phyloP scores from a whole-genome alignment of 1,140 invertebrate species.

The Sarcophaga bullata region DNA sequence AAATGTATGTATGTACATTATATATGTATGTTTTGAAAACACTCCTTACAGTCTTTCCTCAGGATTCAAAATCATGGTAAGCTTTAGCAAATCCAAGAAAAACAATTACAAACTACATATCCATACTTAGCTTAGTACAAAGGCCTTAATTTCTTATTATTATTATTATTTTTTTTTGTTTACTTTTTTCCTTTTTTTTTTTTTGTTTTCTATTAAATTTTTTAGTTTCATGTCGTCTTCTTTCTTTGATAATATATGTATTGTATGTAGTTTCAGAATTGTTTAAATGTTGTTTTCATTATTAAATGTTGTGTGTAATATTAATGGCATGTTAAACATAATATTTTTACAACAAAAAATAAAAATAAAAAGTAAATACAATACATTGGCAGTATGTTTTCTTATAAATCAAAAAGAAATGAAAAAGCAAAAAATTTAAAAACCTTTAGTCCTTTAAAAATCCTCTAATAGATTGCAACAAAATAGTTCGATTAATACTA shows the following conservation, averaged over 20 bases:
- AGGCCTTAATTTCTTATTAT: neutral
- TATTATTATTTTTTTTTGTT: too few species aligned
- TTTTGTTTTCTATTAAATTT: neutral
- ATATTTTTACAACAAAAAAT: neutral
- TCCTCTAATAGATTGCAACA: neutral
- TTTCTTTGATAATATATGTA: neutral
- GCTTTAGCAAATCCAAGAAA: slow-evolving; percentile 2
- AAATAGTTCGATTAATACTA: neutral
- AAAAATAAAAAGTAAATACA: neutral
- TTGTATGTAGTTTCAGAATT: neutral
- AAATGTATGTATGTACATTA: too few species aligned
- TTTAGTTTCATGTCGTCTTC: neutral
- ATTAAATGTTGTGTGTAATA: slow-evolving; percentile 21
- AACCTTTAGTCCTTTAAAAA: neutral
- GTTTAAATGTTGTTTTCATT: neutral
- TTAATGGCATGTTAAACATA: neutral
- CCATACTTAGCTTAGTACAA: neutral
- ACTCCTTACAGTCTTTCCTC: slow-evolving; percentile 16
- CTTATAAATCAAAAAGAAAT: too few species aligned
- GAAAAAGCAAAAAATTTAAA: neutral
- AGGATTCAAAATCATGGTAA: slow-evolving; percentile 4
- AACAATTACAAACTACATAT: neutral
- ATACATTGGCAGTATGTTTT: neutral
- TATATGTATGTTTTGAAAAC: neutral
- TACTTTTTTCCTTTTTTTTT: too few species aligned